Conservation (phyloP, 2,113 vertebrate species). For the Psammodynastes pulverulentus region DNA sequence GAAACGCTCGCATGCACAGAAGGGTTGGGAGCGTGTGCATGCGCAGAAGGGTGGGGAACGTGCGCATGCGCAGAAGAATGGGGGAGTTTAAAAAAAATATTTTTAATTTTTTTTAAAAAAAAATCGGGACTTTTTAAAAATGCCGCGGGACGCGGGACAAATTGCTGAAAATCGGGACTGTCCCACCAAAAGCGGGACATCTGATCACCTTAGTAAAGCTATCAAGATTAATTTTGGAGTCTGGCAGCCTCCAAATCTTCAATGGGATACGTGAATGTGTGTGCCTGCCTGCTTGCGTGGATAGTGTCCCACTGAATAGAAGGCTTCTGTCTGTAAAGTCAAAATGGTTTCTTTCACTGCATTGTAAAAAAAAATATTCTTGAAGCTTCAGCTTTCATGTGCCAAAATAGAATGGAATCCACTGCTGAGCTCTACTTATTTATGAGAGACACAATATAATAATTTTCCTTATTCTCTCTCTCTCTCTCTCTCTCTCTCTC, state of each 20-base stretch:
- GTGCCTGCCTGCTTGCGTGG: background rate
- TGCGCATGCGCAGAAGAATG: no score
- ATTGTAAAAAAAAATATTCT: background rate
- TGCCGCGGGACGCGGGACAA: no score
- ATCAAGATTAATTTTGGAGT: background rate
- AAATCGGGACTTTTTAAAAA: no score
- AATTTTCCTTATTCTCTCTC: background rate
- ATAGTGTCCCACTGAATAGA: background rate
- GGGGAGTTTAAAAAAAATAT: no score
- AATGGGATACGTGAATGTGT: background rate
- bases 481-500: no score
- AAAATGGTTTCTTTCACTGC: slow-evolving; percentile 15
- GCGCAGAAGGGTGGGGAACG: no score
- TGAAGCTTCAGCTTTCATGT: background rate
- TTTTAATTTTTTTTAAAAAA: no score
- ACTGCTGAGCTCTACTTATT: background rate
- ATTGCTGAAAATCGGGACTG: no score
- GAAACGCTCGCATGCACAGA: no score
- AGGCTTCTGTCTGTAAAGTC: background rate
- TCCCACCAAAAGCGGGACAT: no score
- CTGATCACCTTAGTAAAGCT: no score
- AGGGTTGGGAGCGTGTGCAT: no score
- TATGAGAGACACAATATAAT: background rate
- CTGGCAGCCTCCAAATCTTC: background rate
- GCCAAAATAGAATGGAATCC: slow-evolving; percentile 2